Evolutionary conservation across 2,888 invertebrate species (phyloP), one percentile per base, ranked within the genome.

Genomic region (Seira ritae): DNA sequence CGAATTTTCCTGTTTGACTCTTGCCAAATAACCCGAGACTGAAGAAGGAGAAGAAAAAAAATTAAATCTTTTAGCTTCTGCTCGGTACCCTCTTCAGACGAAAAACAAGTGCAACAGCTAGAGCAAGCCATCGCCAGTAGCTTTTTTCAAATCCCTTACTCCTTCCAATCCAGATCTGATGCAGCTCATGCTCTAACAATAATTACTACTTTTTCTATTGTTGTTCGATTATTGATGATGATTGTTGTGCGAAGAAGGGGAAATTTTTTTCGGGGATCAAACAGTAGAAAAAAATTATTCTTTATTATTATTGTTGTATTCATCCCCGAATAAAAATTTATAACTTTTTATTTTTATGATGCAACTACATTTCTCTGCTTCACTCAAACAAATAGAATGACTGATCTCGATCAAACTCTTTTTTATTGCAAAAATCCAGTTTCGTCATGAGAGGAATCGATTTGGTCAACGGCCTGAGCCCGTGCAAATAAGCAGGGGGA

Each of bases 401-500:
- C 50, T 66, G 82, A 82, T 82, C 72, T 76, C 68, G 83, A 78
- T 84, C 83, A 79, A 84, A 62, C 62, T 62, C 62, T 62, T 84
- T 84, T 83, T 79, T 84, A 79, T 79, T 79, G 70, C 74, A 70
- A 79, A 62, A 81, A 84, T 78, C 79, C 83, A 75, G 83, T 84
- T 84, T 84, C 65, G 76, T 69, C 65, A 60, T 42, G 42, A 42
- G 42, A 42, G 42, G 42, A 17, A 62, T 62, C 62, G 62, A 62
- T 62, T 83, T 84, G 83, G 83, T 84, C 83, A 84, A 84, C 79
- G 83, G 83, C 83, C 83, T 79, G 83, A 79, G 83, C 71, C 72
- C 72, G 72, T 79, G 79, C 79, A 72, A 72, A 72, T 62, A 65
- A 23, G 19, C 19, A 66, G 24, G 62, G 42, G 66, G 10, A 66